Base-by-base conservation (phyloP, 2,797 vertebrate species). In the Echiichthys vipera region DNA sequence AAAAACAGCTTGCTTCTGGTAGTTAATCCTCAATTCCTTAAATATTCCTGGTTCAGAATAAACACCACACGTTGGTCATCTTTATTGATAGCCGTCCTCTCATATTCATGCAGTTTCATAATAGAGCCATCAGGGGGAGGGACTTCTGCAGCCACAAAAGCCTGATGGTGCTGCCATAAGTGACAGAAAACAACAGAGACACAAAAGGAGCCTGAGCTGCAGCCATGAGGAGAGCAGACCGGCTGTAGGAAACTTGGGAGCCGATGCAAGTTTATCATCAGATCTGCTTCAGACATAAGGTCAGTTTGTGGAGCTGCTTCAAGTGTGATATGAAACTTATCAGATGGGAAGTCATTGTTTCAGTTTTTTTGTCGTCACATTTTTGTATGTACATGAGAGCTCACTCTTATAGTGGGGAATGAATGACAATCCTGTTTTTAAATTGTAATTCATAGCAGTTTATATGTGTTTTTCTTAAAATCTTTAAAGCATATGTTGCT, bases 71-170 rank as follows among this genome's bases (percentile, higher is more conserved):
- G 45, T 40, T 40, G 2, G 49, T 87, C 72, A 84, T 85, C 40
- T 77, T 76, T 84, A 76, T 76, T 78, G 78, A 83, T 77, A 72
- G 80, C 22, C 70, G 78, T 49, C 43, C 70, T 71, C 63, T 15
- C 51, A 79, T 73, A 40, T 42, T 51, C 72, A 32, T 81, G 79
- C 73, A 84, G 69, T 90, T 85, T 83, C 84, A 87, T 49, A 81
- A 87, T 62, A 46, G 77, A 86, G 74, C 80, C 84, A 68, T 87
- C 56, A 71, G 88, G 81, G 89, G 91, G 91, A 71, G 92, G 91
- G 91, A 81, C 87, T 85, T 82, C 0, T 66, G 81, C 45, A 18
- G 40, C 79, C 72, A 87, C 84, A 90, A 91, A 91, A 90, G 80
- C 67, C 77, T 77, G 74, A 82, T 74, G 84, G 69, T 71, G 68